Conservation (phyloP, 2,888 invertebrate genomes). For the Drosophila seclusa region DNA sequence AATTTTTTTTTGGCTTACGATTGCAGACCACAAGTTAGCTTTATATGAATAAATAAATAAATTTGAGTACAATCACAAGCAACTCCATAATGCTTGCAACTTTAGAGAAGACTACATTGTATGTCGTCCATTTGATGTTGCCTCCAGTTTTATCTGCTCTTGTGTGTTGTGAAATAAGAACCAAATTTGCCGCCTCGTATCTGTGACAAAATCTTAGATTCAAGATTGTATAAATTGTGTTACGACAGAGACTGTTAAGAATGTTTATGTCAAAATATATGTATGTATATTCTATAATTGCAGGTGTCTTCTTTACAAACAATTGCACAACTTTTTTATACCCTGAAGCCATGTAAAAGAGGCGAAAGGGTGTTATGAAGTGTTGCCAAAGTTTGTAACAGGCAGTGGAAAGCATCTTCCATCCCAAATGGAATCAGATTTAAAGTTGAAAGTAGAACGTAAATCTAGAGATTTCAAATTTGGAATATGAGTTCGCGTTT, state of each 20-base stretch:
- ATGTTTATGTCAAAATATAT: too few species aligned
- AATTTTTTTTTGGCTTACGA: neutral
- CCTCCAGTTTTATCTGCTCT: neutral
- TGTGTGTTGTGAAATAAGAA: neutral
- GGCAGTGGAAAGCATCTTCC: neutral
- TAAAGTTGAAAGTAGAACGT: too few species aligned
- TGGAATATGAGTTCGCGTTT: too few species aligned
- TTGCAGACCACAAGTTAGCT: neutral
- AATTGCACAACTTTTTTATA: conserved; percentile 1
- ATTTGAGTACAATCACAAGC: neutral
- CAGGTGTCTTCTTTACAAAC: neutral
- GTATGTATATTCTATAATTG: neutral
- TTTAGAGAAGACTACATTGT: neutral
- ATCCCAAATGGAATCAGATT: neutral
- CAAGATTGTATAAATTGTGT: neutral
- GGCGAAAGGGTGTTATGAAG: neutral
- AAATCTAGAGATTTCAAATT: too few species aligned
- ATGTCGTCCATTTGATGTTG: neutral
- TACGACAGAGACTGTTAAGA: neutral
- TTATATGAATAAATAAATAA: neutral
- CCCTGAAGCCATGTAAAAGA: neutral
- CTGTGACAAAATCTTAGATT: neutral
- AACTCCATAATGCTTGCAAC: neutral
- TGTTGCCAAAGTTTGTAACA: neutral
- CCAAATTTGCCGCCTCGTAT: neutral